Evolutionary conservation across 1,140 invertebrate species (phyloP), one percentile per base, ranked within the genome.

Genomic region (Sycophila sp.): DNA sequence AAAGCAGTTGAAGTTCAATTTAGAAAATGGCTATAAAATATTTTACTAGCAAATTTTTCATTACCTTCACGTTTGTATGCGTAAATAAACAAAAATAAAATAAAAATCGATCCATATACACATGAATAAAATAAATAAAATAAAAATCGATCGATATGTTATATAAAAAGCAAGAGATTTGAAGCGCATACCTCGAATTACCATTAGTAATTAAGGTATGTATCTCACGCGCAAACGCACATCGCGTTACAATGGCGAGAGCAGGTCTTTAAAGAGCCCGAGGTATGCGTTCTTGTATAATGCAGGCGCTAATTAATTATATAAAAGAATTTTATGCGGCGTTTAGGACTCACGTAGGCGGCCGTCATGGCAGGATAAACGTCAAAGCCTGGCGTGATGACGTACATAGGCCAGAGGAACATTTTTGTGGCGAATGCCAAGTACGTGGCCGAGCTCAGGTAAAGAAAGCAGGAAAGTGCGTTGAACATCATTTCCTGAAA

Each of bases 341-440:
- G 15, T 42, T 36, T 63, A 55, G 30, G 64, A 90, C 93, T 93
- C 86, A 95, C 94, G 80, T 94, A 94, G 59, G 91, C 90, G 1
- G 92, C 92, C 24, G 91, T 93, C 92, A 95, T 94, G 2, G 93
- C 93, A 15, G 93, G 93, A 86, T 93, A 94, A 28, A 91, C 92
- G 77, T 91, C 89, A 76, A 87, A 90, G 65, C 87, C 89, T 3
- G 89, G 87, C 17, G 82, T 89, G 24, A 89, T 76, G 28, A 87
- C 78, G 79, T 90, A 90, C 38, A 87, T 77, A 0, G 91, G 90
- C 81, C 92, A 91, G 32, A 95, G 80, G 80, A 91, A 93, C 24
- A 93, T 82, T 76, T 93, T 92, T 13, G 93, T 92, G 1, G 91
- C 89, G 69, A 93, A 91, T 2, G 91, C 91, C 80, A 96, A 88